Conservation (phyloP, 2,888 invertebrate species). For the Calliphora vomitoria region DNA sequence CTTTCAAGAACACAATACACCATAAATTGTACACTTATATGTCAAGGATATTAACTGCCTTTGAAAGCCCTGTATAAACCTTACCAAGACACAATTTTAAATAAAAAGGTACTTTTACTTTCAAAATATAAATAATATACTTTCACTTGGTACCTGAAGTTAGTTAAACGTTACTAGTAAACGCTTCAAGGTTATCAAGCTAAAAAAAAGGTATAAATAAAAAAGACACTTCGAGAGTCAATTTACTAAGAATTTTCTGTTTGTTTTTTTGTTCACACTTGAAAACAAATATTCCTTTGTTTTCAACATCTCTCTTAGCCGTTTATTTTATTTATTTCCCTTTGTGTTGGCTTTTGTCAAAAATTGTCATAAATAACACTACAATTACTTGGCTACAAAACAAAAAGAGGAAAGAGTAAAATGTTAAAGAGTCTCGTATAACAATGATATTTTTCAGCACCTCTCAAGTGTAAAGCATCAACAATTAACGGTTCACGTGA, state of each 20-base stretch:
- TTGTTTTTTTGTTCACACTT: background rate
- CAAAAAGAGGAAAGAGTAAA: background rate
- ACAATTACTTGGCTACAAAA: background rate
- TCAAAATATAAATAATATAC: background rate
- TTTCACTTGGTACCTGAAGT: background rate
- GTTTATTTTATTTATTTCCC: background rate
- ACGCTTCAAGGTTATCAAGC: background rate
- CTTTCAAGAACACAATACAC: background rate
- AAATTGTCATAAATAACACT: background rate
- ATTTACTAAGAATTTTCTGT: background rate
- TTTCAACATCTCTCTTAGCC: background rate
- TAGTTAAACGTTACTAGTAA: background rate
- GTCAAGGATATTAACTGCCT: background rate
- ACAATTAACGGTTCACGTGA: constrained; percentile 5
- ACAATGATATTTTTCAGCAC: background rate
- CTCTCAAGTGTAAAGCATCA: background rate
- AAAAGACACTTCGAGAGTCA: background rate
- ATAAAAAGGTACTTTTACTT: background rate
- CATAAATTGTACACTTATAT: background rate
- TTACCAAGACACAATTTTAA: background rate
- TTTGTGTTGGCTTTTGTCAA: too few relatives aligned
- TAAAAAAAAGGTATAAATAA: background rate
- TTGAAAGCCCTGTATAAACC: background rate
- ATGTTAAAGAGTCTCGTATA: background rate
- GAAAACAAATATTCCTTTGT: background rate